These are phyloP conservation scores for Pangasius larnaudii DNA, from an alignment of 2,797 vertebrate genomes.

Conservation along the genomic window DNA sequence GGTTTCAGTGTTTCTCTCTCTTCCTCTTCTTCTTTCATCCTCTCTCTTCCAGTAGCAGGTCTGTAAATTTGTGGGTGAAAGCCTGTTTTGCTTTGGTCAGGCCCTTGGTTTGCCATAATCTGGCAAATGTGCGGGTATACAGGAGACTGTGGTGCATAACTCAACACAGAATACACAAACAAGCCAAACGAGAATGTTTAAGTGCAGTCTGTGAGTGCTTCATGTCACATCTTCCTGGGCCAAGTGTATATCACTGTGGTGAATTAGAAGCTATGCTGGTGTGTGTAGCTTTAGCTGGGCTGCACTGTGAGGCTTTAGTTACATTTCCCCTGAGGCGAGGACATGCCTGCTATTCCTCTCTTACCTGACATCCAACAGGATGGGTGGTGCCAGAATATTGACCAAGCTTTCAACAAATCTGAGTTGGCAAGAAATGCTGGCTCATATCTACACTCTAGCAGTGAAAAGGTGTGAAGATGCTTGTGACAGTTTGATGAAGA, in stretches of 20 bases:
- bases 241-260: conserved; percentile 54
- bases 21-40: not conserved
- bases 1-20: conserved; percentile 8
- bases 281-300: conserved; percentile 27
- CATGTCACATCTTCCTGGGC: conserved; percentile 30
- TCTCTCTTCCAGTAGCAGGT: conserved; percentile 41
- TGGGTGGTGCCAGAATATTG: conserved; percentile 39
- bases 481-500: conserved; percentile 25
- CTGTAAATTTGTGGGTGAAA: conserved; percentile 52
- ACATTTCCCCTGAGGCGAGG: conserved; percentile 26
- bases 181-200: conserved; percentile 55
- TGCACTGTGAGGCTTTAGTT: not conserved
- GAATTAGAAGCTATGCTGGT: conserved; percentile 44
- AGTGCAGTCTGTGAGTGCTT: conserved; percentile 46
- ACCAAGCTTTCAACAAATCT: conserved; percentile 35
- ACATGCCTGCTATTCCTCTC: conserved; percentile 19
- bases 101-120: conserved; percentile 45
- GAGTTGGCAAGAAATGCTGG: conserved; percentile 38
- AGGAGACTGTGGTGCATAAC: conserved; percentile 51
- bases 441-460: conserved; percentile 35
- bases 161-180: conserved; percentile 52
- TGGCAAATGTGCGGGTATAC: conserved; percentile 40
- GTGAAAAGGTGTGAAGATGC: conserved; percentile 23
- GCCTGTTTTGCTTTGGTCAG: conserved; percentile 57
- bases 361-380: conserved; percentile 14